Base-by-base conservation (phyloP, 2,797 vertebrate genomes). In the Poecilia gillii region DNA sequence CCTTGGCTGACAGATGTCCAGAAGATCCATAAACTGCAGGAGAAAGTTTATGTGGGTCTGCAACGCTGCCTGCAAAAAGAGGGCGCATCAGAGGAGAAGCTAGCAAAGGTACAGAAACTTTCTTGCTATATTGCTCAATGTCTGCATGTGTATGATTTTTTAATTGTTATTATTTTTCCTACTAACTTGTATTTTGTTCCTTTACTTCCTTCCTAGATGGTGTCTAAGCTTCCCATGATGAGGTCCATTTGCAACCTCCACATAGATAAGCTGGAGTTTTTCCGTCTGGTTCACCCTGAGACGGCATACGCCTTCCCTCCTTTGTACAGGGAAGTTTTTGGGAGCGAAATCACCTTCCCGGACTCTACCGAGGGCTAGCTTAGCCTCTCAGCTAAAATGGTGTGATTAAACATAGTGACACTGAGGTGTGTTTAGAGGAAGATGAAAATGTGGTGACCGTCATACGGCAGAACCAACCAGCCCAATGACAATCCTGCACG, bases 221-320 rank as follows among this genome's bases (percentile, higher is more conserved):
- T 98, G 85, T 96, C 97, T 66, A 98, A 97, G 85, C 94, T 98
- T 76, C 97, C 97, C 72, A 79, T 95, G 72, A 97, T 98, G 96
- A 98, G 97, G 93, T 97, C 97, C 8, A 98, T 98, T 85, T 98
- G 97, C 92, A 97, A 97, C 87, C 97, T 98, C 81, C 97, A 98
- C 93, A 95, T 97, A 66, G 97, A 98, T 92, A 98, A 98, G 92
- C 94, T 98, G 94, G 97, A 98, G 89, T 97, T 98, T 93, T 98
- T 98, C 93, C 96, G 95, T 3, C 94, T 98, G 72, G 91, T 98
- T 76, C 97, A 98, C 90, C 97, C 97, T 0, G 97, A 98, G 85
- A 98, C 96, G 0, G 96, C 96, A 4, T 96, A 96, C 82, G 96
- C 92, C 82, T 98, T 98, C 78, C 97, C 97, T 0, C 97, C 97